These are phyloP conservation scores for Drosophila watanabei DNA, from an alignment of 1,140 invertebrate species.

Conservation along the genomic window DNA sequence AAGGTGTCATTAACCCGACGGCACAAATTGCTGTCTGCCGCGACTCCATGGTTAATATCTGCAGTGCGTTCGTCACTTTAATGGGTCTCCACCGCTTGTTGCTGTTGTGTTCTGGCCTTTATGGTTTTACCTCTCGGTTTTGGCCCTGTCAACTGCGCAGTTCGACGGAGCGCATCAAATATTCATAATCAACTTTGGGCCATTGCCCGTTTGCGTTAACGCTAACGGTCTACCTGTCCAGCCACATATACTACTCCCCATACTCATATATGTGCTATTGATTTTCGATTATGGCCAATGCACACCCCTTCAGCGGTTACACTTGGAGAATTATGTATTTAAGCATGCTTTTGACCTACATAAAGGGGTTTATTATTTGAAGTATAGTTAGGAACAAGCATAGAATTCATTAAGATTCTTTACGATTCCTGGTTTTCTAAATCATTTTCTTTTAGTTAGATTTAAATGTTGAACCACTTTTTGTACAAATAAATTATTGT, in stretches of 20 bases:
- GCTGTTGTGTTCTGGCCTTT: slow-evolving; percentile 8
- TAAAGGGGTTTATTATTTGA: background rate
- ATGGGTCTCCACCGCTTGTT: background rate
- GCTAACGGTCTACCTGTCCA: slow-evolving; percentile 31
- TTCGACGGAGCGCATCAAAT: slow-evolving; percentile 61
- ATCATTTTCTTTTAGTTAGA: background rate
- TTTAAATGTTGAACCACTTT: background rate
- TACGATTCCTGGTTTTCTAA: background rate
- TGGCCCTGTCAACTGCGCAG: slow-evolving; percentile 55
- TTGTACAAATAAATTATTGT: background rate
- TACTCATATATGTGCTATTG: slow-evolving; percentile 71
- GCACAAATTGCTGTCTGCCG: slow-evolving; percentile 21
- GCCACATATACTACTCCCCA: slow-evolving; percentile 67
- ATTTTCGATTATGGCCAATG: slow-evolving; percentile 77
- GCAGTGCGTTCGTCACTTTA: slow-evolving; percentile 25
- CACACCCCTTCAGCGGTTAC: slow-evolving; percentile 23
- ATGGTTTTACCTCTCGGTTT: background rate
- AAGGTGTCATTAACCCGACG: slow-evolving; percentile 46
- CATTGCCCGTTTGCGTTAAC: slow-evolving; percentile 47
- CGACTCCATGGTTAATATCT: slow-evolving; percentile 21
- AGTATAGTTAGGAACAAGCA: too few relatives aligned
- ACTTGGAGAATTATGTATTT: background rate
- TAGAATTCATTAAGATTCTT: background rate
- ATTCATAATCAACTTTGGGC: slow-evolving; percentile 59
- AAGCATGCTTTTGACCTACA: background rate